Percentiles rank a stretch among this genome's conserved stretches.
phyloP scores from a whole-genome alignment of 2,888 invertebrate genomes.

The Nomada goodeniana region DNA sequence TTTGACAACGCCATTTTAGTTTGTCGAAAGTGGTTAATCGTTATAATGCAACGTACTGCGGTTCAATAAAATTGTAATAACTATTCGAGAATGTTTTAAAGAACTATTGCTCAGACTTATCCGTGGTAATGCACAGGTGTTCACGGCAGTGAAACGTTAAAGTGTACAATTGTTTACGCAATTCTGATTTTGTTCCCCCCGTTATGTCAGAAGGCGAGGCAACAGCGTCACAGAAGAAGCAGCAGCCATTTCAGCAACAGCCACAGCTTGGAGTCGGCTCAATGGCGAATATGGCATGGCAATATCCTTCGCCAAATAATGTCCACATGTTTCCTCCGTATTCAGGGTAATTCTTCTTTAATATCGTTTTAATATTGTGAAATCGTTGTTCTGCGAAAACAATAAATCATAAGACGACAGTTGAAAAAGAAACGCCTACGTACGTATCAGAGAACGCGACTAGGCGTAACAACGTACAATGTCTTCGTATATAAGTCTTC shows the following conservation, averaged over 20 bases:
- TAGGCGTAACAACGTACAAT: slow-evolving; percentile 7
- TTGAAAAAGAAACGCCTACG: neutral
- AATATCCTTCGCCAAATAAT: slow-evolving; percentile 81
- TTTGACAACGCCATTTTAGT: slow-evolving; percentile 28
- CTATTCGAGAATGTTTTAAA: slow-evolving; percentile 23
- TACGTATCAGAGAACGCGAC: neutral
- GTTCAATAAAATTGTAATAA: slow-evolving; percentile 4
- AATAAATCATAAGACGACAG: slow-evolving; percentile 3
- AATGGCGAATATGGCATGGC: slow-evolving; percentile 83
- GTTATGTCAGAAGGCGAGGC: slow-evolving; percentile 83
- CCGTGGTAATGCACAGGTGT: slow-evolving; percentile 54
- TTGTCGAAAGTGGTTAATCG: slow-evolving; percentile 8
- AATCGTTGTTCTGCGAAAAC: neutral
- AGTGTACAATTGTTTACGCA: slow-evolving; percentile 54
- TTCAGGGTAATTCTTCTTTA: slow-evolving; percentile 76
- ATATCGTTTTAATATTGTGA: neutral
- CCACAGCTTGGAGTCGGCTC: slow-evolving; percentile 70
- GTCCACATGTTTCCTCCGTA: slow-evolving; percentile 82
- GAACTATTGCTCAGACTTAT: slow-evolving; percentile 17
- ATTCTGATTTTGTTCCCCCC: slow-evolving; percentile 59
- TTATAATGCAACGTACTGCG: neutral
- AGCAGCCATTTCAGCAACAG: slow-evolving; percentile 79
- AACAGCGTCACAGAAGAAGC: slow-evolving; percentile 81
- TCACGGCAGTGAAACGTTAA: slow-evolving; percentile 41
- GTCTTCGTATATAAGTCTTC: neutral